A percentile compares a stretch with the other conserved stretches of the same genome.
These are phyloP conservation scores for Menidia menidia DNA, from an alignment of 2,797 vertebrate genomes.

Conservation along the genomic window DNA sequence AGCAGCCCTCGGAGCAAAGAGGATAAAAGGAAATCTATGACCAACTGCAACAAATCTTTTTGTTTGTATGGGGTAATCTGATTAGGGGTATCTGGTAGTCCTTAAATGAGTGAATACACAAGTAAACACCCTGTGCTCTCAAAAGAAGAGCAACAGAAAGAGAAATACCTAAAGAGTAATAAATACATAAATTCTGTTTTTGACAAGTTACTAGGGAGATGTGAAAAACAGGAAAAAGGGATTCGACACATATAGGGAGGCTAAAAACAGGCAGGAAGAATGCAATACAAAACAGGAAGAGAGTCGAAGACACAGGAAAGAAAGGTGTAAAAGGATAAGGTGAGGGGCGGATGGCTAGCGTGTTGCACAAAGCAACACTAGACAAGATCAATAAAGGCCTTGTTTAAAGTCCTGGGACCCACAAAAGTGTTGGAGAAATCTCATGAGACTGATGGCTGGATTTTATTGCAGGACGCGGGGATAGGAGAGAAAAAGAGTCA, in stretches of 20 bases:
- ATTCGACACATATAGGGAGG: slow-evolving; percentile 37
- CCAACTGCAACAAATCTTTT: slow-evolving; percentile 74
- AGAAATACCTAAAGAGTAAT: slow-evolving; percentile 53
- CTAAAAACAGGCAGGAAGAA: slow-evolving; percentile 54
- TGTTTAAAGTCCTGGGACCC: slow-evolving; percentile 57
- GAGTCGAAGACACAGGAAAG: slow-evolving; percentile 37
- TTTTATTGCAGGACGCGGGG: slow-evolving; percentile 70
- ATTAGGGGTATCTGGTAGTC: slow-evolving; percentile 71
- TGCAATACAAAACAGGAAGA: slow-evolving; percentile 52
- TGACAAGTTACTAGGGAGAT: slow-evolving; percentile 77
- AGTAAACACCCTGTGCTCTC: slow-evolving; percentile 52
- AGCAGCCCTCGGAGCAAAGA: slow-evolving; percentile 60
- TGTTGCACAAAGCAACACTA: slow-evolving; percentile 60
- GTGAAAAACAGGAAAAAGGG: slow-evolving; percentile 28
- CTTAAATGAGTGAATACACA: slow-evolving; percentile 67
- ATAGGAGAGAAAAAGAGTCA: slow-evolving; percentile 50
- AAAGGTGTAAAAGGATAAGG: slow-evolving; percentile 52
- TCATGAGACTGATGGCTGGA: slow-evolving; percentile 53
- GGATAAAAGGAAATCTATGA: slow-evolving; percentile 72
- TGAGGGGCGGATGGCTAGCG: slow-evolving; percentile 41
- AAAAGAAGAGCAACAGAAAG: slow-evolving; percentile 27
- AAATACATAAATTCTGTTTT: slow-evolving; percentile 78
- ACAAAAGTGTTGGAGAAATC: slow-evolving; percentile 55
- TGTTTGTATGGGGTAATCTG: slow-evolving; percentile 74
- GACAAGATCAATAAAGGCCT: slow-evolving; percentile 65